A percentile compares a stretch with the other conserved stretches of the same genome.
phyloP scores from a whole-genome alignment of 2,888 invertebrate species.

The Rhopalosiphum nymphaeae region DNA sequence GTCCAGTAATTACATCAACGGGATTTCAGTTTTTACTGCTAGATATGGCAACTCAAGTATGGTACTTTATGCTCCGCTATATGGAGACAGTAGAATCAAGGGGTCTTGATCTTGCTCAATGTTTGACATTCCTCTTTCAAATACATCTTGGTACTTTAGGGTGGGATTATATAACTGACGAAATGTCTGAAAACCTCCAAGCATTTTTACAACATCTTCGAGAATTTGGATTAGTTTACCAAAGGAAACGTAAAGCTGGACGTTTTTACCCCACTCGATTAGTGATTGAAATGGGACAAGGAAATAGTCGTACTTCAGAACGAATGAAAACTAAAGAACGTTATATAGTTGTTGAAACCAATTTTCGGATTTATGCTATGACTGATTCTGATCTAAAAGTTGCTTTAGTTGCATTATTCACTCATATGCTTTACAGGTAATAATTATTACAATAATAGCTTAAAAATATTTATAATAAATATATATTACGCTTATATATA shows the following conservation, averaged over 20 bases:
- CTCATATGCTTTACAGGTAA: conserved; percentile 90
- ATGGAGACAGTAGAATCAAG: conserved; percentile 91
- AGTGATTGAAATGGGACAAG: conserved; percentile 86
- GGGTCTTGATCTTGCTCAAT: conserved; percentile 89
- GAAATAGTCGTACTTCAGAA: conserved; percentile 70
- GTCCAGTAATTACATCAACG: conserved; percentile 89
- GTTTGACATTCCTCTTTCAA: conserved; percentile 95
- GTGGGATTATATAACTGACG: conserved; percentile 95
- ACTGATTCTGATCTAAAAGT: conserved; percentile 93
- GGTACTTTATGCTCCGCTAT: conserved; percentile 98
- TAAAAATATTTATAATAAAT: neutral
- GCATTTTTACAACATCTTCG: conserved; percentile 94
- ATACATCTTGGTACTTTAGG: conserved; percentile 94
- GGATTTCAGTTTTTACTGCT: conserved; percentile 97
- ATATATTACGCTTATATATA: too few species aligned
- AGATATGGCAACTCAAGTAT: conserved; percentile 94
- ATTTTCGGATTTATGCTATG: conserved; percentile 95
- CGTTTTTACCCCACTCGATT: conserved; percentile 95
- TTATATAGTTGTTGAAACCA: conserved; percentile 96
- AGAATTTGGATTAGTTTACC: conserved; percentile 97
- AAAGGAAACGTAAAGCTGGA: conserved; percentile 92
- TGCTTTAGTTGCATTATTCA: conserved; percentile 91
- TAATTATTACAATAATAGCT: conserved; percentile 8
- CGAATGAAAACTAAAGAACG: conserved; percentile 72
- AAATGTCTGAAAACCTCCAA: conserved; percentile 87